These are phyloP conservation scores for Streblospio benedicti DNA, from an alignment of 1,140 invertebrate species.

Conservation along the genomic window DNA sequence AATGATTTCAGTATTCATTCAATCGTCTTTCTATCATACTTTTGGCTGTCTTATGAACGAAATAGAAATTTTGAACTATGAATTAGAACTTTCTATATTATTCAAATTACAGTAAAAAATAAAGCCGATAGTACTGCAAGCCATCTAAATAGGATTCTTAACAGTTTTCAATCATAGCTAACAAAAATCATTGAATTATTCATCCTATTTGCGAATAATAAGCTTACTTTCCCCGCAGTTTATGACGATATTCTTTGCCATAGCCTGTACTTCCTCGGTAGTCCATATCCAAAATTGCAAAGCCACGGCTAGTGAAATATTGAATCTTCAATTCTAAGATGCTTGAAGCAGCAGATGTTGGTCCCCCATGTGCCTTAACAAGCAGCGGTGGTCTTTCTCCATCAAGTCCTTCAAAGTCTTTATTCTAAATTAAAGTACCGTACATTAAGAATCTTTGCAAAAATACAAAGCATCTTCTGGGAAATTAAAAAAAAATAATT, in stretches of 20 bases:
- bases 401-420: conserved; percentile 32
- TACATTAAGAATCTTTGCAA: no score
- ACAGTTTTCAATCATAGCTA: no score
- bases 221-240: conserved; percentile 31
- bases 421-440: conserved; percentile 26
- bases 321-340: conserved; percentile 40
- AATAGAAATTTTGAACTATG: no score
- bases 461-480: no score
- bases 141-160: no score
- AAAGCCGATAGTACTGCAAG: no score
- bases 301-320: conserved; percentile 46
- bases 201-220: not conserved
- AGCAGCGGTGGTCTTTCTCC: conserved; percentile 38
- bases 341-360: conserved; percentile 31
- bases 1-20: not conserved
- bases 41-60: no score
- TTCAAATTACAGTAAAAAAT: no score
- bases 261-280: conserved; percentile 47
- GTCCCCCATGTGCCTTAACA: conserved; percentile 45
- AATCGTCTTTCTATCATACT: no score
- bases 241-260: conserved; percentile 38
- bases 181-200: no score
- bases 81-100: no score
- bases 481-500: no score
- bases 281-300: conserved; percentile 46